Evolutionary conservation across 2,888 invertebrate species (phyloP).

Genomic region (Lasioglossum lativentre): DNA sequence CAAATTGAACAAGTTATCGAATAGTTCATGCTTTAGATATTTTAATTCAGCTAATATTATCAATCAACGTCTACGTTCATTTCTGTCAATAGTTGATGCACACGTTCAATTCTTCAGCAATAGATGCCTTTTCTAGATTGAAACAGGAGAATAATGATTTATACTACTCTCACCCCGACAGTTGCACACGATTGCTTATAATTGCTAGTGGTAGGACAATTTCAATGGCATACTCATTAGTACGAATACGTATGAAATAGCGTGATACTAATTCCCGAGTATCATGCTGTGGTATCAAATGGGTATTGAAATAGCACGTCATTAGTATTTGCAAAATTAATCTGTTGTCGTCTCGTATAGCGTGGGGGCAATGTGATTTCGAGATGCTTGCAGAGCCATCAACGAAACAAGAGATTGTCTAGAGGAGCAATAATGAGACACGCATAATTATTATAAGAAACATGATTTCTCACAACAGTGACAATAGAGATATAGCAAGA

Average conservation of each 20-base stretch:
- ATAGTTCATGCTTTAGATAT: neutral
- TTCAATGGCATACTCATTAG: slow-evolving; percentile 13
- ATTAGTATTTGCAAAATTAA: slow-evolving; percentile 5
- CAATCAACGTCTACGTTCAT: neutral
- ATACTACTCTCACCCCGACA: neutral
- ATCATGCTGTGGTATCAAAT: slow-evolving; percentile 9
- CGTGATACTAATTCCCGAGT: slow-evolving; percentile 6
- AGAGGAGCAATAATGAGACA: neutral
- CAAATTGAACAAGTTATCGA: neutral
- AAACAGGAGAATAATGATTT: neutral
- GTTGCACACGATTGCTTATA: neutral
- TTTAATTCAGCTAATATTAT: neutral
- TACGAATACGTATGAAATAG: slow-evolving; percentile 8
- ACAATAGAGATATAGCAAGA: too few species aligned
- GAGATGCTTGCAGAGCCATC: neutral
- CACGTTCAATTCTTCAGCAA: neutral
- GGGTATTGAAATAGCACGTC: slow-evolving; percentile 2
- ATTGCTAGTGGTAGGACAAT: neutral
- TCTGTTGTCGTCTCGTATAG: neutral
- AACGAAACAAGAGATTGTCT: neutral
- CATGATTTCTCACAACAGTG: neutral
- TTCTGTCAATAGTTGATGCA: neutral
- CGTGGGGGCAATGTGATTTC: neutral
- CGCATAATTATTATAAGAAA: neutral
- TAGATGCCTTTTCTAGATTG: neutral